Base-by-base conservation (phyloP, 2,797 vertebrate genomes). In the Thripadectes ignobilis region DNA sequence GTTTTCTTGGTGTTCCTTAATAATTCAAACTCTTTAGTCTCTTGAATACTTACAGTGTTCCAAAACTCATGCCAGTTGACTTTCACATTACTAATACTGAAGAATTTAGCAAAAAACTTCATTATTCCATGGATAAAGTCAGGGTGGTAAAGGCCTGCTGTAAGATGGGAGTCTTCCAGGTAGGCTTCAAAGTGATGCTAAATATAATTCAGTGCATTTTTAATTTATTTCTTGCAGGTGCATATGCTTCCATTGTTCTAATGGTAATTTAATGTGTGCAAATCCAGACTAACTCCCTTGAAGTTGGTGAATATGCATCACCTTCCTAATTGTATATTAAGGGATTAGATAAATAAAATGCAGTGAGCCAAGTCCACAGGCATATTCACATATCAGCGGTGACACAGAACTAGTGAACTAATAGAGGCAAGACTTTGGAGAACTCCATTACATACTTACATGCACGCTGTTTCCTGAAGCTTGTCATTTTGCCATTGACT, bases 151-250 rank as follows among this genome's bases (percentile, higher is more conserved):
- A 69, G 15, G 4, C 17, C 38, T 67, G 16, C 74, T 81, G 38
- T 72, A 1, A 74, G n/a, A 57, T 69, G 34, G 9, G 11, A 27
- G 75, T 85, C 48, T 48, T 95, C 39, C 45, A 61, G 30, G 20
- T 85, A 55, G 49, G 8, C 8, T 90, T 97, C 90, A 96, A 94
- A 93, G 88, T 62, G 79, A 82, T 95, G 59, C 59, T 94, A 90
- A 97, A 79, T 75, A 66, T 34, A 76, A 74, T 66, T 68, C 38
- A 71, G 43, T 66, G 30, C 32, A 57, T 81, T 88, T 93, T 85
- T 3, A 73, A 93, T 89, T 73, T 89, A 46, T 92, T 82, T 93
- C 80, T 95, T 93, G 83, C 91, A 96, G 89, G 89, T 94, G 91
- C 58, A 5, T 73, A 29, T 0, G 0, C 49, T 83, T 76, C 58